phyloP scores from a whole-genome alignment of 2,797 vertebrate species.

The Chloroceryle amazona region DNA sequence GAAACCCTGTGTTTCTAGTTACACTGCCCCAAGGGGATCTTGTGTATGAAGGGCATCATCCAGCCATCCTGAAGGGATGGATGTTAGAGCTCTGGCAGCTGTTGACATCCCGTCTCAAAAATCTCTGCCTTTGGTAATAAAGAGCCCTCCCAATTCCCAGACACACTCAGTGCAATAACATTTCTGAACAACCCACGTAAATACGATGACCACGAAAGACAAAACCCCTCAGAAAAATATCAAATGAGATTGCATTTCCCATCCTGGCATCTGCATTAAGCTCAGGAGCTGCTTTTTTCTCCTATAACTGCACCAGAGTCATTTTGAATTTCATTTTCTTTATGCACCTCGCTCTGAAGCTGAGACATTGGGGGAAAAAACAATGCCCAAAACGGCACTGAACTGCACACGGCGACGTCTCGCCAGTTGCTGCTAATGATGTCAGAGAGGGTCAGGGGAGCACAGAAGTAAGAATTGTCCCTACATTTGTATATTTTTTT shows the following conservation, averaged over 20 bases:
- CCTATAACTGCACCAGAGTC: constrained; percentile 8
- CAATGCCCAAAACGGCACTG: constrained; percentile 27
- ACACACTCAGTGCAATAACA: constrained; percentile 18
- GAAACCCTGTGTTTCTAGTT: neutral
- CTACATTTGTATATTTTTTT: neutral
- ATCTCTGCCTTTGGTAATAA: constrained; percentile 18
- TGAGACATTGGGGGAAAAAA: constrained; percentile 23
- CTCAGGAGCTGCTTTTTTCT: constrained; percentile 22
- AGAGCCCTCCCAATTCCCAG: constrained; percentile 34
- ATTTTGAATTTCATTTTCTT: constrained; percentile 19
- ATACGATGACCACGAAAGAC: neutral
- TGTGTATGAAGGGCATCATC: neutral
- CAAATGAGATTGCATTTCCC: constrained; percentile 13
- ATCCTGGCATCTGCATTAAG: constrained; percentile 21
- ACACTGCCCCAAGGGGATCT: neutral
- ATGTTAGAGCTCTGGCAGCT: neutral
- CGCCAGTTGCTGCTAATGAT: constrained; percentile 11
- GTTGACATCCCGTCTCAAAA: constrained; percentile 39
- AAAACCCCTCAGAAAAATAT: neutral
- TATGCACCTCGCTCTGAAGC: constrained; percentile 14
- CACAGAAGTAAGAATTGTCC: constrained; percentile 7
- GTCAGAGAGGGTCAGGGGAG: constrained; percentile 16
- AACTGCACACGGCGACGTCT: neutral
- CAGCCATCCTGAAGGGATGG: constrained; percentile 18
- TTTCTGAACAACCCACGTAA: neutral